A percentile compares a stretch with the other conserved stretches of the same genome.
Conservation (phyloP, 2,113 vertebrate species). For the Rhadina sibilatrix region DNA sequence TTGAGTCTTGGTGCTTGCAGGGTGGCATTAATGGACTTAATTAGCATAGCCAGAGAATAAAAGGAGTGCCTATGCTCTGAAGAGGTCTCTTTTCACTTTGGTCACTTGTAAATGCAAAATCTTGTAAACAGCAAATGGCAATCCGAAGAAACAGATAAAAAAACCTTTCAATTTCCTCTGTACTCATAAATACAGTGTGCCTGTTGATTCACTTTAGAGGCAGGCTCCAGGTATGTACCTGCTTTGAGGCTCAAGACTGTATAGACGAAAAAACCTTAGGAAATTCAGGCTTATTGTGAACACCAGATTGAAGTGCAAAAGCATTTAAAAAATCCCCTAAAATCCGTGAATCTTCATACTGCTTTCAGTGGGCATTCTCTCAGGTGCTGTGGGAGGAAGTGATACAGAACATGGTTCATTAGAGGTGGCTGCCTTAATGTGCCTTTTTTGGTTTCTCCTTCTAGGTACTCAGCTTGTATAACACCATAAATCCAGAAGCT, state of each 20-base stretch:
- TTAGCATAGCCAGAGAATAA: background rate
- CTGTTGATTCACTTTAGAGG: background rate
- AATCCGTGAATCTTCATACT: background rate
- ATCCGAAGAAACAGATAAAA: background rate
- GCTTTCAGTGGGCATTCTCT: background rate
- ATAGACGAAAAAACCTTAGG: background rate
- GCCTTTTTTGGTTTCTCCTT: background rate
- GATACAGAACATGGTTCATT: background rate
- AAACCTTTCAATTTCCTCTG: background rate
- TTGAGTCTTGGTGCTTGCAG: background rate
- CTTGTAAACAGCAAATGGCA: background rate
- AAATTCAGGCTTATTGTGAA: background rate
- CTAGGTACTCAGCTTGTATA: conserved; percentile 94
- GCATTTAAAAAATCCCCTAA: background rate
- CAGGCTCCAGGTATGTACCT: background rate
- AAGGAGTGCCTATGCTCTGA: background rate
- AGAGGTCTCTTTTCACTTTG: background rate
- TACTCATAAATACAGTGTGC: fast-evolving
- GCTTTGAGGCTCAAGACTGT: background rate
- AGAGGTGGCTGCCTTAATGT: background rate
- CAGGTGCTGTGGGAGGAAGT: background rate
- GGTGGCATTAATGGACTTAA: background rate
- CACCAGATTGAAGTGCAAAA: background rate
- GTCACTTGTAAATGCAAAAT: background rate
- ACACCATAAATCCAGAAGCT: conserved; percentile 95